Conservation (phyloP, 2,888 invertebrate species). For the Actias luna region DNA sequence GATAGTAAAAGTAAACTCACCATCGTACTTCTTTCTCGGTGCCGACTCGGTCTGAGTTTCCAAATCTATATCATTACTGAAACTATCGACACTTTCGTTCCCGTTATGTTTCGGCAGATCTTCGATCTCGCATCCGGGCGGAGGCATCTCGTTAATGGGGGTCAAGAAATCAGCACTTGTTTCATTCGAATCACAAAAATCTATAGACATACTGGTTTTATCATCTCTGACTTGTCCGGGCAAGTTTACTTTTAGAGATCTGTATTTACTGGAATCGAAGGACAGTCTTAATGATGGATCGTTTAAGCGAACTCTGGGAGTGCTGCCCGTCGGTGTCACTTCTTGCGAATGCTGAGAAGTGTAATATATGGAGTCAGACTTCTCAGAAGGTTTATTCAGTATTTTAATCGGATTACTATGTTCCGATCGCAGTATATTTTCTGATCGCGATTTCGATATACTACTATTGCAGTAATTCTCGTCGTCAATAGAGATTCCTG, state of each 20-base stretch:
- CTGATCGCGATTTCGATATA: slow-evolving; percentile 75
- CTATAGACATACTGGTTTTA: slow-evolving; percentile 69
- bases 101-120: slow-evolving; percentile 74
- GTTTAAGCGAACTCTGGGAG: slow-evolving; percentile 58
- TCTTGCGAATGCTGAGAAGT: slow-evolving; percentile 77
- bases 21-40: slow-evolving; percentile 62
- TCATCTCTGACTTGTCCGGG: slow-evolving; percentile 59
- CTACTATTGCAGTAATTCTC: slow-evolving; percentile 73
- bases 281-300: slow-evolving; percentile 69
- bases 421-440: slow-evolving; percentile 73
- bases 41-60: slow-evolving; percentile 75
- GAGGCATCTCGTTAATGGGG: slow-evolving; percentile 78
- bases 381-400: slow-evolving; percentile 54
- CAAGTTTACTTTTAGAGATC: slow-evolving; percentile 56
- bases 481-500: slow-evolving; percentile 76
- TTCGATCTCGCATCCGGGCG: slow-evolving; percentile 72
- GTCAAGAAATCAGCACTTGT: slow-evolving; percentile 77
- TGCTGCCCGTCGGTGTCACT: slow-evolving; percentile 67
- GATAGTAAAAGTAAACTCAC: slow-evolving; percentile 36
- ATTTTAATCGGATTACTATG: slow-evolving; percentile 59
- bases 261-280: slow-evolving; percentile 72
- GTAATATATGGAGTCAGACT: slow-evolving; percentile 75
- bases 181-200: slow-evolving; percentile 76
- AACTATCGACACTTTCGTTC: slow-evolving; percentile 67
- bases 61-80: slow-evolving; percentile 70